These are phyloP conservation scores for Cynaeus angustus DNA, from an alignment of 2,888 invertebrate species.

Conservation along the genomic window DNA sequence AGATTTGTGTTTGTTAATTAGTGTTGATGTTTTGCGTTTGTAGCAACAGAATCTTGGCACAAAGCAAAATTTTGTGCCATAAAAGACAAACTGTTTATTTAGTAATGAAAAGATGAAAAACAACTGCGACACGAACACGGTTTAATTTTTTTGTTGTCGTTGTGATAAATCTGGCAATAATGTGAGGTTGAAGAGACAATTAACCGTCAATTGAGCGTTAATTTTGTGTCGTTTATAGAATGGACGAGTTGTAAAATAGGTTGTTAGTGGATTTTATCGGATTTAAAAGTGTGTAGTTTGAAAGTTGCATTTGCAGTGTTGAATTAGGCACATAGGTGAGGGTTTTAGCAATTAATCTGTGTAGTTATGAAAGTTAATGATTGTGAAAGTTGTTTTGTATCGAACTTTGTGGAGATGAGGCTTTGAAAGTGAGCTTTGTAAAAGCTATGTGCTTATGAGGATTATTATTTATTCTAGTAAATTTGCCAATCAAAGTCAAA, in stretches of 20 bases:
- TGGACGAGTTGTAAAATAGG: constrained; percentile 36
- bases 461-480: constrained; percentile 46
- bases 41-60: constrained; percentile 13
- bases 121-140: constrained; percentile 14
- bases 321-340: constrained; percentile 39
- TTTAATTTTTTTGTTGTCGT: constrained; percentile 11
- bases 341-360: constrained; percentile 39
- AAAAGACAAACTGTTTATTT: constrained; percentile 20
- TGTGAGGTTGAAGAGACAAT: constrained; percentile 31
- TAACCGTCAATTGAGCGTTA: constrained; percentile 38
- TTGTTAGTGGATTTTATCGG: constrained; percentile 39
- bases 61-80: constrained; percentile 1
- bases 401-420: constrained; percentile 34
- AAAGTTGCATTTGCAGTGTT: constrained; percentile 33
- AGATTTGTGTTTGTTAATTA: constrained; percentile 33
- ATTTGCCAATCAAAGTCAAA: constrained; percentile 49
- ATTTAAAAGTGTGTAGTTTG: constrained; percentile 41
- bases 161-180: constrained; percentile 27
- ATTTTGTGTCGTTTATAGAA: constrained; percentile 37
- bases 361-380: constrained; percentile 37
- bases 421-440: constrained; percentile 30
- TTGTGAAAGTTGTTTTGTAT: constrained; percentile 44
- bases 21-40: constrained; percentile 25
- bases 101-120: constrained; percentile 27
- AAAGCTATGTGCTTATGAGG: constrained; percentile 35